Percentiles rank a stretch among this genome's conserved stretches.
These are phyloP conservation scores for Leptobrachium ailaonicum DNA, from an alignment of 2,113 vertebrate genomes.

Conservation along the genomic window DNA sequence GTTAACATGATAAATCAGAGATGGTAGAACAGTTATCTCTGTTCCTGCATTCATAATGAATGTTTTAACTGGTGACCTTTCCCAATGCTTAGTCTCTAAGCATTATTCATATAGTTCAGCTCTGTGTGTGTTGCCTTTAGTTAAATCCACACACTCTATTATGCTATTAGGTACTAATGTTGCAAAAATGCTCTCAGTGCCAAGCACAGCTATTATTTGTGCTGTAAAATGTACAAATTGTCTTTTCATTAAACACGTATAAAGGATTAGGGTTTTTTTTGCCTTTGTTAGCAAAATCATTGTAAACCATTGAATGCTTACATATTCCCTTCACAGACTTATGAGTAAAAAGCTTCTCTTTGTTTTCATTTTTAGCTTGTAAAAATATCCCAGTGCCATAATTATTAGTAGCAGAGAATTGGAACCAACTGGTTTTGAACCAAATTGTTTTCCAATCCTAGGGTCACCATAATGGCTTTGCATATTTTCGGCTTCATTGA, in stretches of 20 bases:
- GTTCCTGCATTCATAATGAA: background rate
- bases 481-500: no score
- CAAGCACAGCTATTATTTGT: conserved; percentile 27
- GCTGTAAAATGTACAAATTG: conserved; percentile 22
- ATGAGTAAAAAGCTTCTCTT: conserved; percentile 3
- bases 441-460: no score
- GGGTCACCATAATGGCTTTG: no score
- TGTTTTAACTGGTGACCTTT: conserved; percentile 23
- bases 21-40: conserved; percentile 5
- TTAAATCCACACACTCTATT: conserved; percentile 4
- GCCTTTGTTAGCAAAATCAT: conserved; percentile 16
- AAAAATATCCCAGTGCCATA: no score
- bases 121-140: background rate
- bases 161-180: background rate
- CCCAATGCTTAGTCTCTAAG: background rate
- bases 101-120: background rate
- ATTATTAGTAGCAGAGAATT: no score
- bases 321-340: conserved; percentile 14
- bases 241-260: conserved; percentile 18
- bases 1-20: background rate
- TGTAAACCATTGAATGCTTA: conserved; percentile 4
- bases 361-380: background rate
- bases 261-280: conserved; percentile 15
- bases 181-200: background rate
- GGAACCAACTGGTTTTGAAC: no score